Evolutionary conservation across 2,888 invertebrate genomes (phyloP).

Genomic region (Tupiocoris notatus): DNA sequence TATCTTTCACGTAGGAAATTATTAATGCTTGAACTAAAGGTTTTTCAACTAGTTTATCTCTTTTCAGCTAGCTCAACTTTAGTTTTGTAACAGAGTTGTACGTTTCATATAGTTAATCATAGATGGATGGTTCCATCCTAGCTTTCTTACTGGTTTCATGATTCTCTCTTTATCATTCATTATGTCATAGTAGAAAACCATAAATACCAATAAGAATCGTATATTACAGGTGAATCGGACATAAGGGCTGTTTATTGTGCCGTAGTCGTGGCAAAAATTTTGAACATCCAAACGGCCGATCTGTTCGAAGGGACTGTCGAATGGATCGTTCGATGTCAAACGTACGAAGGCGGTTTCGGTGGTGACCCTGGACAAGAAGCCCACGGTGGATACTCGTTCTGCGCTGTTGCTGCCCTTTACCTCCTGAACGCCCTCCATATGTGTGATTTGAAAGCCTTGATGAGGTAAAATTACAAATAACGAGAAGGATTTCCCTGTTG

Average conservation of each 20-base stretch:
- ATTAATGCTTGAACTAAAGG: too few relatives aligned
- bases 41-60: too few relatives aligned
- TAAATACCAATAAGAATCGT: too few relatives aligned
- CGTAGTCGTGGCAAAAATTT: conserved; percentile 81
- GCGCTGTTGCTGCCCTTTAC: conserved; percentile 87
- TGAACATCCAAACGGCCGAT: conserved; percentile 71
- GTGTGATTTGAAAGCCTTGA: conserved; percentile 72
- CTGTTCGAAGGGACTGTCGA: conserved; percentile 84
- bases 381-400: conserved; percentile 99
- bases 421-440: conserved; percentile 73
- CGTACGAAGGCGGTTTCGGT: conserved; percentile 98
- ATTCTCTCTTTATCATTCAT: too few relatives aligned
- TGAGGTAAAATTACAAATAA: conserved; percentile 57
- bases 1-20: too few relatives aligned
- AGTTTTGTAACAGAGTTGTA: too few relatives aligned
- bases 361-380: conserved; percentile 94
- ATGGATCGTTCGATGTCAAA: conserved; percentile 94
- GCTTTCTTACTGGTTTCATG: too few relatives aligned
- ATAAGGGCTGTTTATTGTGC: conserved; percentile 98
- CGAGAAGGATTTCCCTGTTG: too few relatives aligned
- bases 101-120: too few relatives aligned
- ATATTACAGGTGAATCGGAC: conserved; percentile 68
- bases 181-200: too few relatives aligned
- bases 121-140: too few relatives aligned
- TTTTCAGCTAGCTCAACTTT: too few relatives aligned